Conservation (phyloP, 2,888 invertebrate species). For the Drosophila mayaguana region DNA sequence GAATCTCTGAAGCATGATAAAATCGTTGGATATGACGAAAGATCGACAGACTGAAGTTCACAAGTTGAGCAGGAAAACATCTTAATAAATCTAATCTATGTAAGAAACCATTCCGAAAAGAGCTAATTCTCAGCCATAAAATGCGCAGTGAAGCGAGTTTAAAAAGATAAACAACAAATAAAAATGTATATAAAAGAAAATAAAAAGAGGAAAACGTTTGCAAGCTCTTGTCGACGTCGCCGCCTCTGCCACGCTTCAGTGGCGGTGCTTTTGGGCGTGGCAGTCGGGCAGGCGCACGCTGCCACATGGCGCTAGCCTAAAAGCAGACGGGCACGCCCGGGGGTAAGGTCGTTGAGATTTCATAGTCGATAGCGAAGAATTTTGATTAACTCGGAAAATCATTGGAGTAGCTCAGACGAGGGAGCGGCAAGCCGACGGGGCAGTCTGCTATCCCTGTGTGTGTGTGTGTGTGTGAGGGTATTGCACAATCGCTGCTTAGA, state of each 20-base stretch:
- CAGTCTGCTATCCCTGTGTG: not conserved
- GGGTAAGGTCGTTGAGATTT: conserved; percentile 77
- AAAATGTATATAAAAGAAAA: not conserved
- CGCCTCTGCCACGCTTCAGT: conserved; percentile 73
- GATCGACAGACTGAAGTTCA: conserved; percentile 6
- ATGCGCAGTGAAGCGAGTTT: conserved; percentile 71
- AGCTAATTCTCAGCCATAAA: conserved; percentile 65
- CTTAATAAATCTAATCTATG: conserved; percentile 52
- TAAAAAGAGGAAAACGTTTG: conserved; percentile 9
- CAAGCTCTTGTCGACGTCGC: conserved; percentile 17
- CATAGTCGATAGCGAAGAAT: conserved; percentile 77
- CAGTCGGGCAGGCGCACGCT: conserved; percentile 18
- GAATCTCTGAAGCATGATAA: conserved; percentile 7
- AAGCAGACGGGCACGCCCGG: conserved; percentile 29
- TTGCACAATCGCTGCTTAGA: conserved; percentile 51
- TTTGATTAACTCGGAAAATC: conserved; percentile 80
- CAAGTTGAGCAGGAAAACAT: conserved; percentile 27
- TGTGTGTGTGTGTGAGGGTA: not conserved
- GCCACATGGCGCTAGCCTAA: conserved; percentile 66
- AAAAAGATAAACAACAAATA: not conserved
- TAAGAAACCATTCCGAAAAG: conserved; percentile 31
- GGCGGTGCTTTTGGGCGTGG: conserved; percentile 68
- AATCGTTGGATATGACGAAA: conserved; percentile 15
- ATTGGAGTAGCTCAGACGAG: conserved; percentile 63
- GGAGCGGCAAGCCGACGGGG: conserved; percentile 10